These are phyloP conservation scores for Steinernema hermaphroditum DNA, from an alignment of 2,888 invertebrate species.

Conservation along the genomic window DNA sequence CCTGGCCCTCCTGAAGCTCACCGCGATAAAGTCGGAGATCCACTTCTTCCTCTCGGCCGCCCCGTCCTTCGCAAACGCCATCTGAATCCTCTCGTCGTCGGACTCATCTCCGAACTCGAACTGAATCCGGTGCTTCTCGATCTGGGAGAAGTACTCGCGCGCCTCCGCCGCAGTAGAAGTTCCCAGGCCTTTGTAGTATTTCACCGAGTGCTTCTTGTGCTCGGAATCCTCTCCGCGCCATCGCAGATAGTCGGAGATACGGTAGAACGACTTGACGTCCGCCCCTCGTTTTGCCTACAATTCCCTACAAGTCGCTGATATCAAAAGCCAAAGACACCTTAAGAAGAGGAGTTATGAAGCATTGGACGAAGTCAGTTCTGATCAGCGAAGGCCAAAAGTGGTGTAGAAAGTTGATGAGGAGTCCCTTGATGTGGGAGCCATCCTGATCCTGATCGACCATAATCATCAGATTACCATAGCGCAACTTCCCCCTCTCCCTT, in stretches of 20 bases:
- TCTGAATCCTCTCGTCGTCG: conserved; percentile 87
- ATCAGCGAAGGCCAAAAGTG: conserved; percentile 94
- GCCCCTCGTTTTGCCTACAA: conserved; percentile 41
- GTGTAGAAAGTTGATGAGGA: conserved; percentile 95
- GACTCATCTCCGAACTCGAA: conserved; percentile 73
- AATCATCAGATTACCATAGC: conserved; percentile 94
- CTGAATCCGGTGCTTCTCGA: conserved; percentile 75
- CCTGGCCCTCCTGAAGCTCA: neutral
- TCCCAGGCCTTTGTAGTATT: conserved; percentile 95
- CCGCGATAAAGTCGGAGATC: conserved; percentile 91
- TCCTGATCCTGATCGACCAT: conserved; percentile 98
- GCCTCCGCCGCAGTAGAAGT: conserved; percentile 96
- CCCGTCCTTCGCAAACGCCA: conserved; percentile 90
- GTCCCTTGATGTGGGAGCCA: conserved; percentile 96
- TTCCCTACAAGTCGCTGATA: no score
- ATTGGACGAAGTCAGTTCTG: conserved; percentile 79
- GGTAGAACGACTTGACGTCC: conserved; percentile 78
- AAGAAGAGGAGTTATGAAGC: conserved; percentile 97
- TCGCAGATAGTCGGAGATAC: conserved; percentile 92
- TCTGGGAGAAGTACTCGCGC: conserved; percentile 93
- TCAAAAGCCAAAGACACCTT: conserved; percentile 73
- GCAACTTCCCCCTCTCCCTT: conserved; percentile 82
- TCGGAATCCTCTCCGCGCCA: conserved; percentile 88
- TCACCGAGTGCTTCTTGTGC: conserved; percentile 84
- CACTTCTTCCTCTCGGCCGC: conserved; percentile 92